Percentiles rank a stretch among this genome's conserved stretches.
Evolutionary conservation across 2,888 invertebrate species (phyloP).

Genomic region (Thysanoteuthis rhombus): DNA sequence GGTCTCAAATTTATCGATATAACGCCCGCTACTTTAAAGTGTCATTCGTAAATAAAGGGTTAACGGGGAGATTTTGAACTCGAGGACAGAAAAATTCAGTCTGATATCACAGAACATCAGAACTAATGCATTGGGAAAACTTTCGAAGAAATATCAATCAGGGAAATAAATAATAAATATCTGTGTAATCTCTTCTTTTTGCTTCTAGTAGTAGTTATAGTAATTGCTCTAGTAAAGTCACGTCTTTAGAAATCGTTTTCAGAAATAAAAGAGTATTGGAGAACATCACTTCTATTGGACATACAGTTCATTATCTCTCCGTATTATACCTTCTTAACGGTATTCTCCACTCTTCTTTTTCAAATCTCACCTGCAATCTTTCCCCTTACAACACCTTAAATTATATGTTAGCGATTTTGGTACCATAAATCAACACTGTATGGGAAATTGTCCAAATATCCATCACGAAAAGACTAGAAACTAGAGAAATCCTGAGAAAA

Average conservation of each 20-base stretch:
- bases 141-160: too few relatives aligned
- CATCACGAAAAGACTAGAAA: not conserved
- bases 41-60: too few relatives aligned
- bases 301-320: not conserved
- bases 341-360: not conserved
- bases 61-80: too few relatives aligned
- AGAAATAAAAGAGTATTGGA: not conserved
- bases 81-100: too few relatives aligned
- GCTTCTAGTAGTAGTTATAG: not conserved
- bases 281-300: not conserved
- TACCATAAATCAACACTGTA: not conserved
- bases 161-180: too few relatives aligned
- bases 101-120: too few relatives aligned
- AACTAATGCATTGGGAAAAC: too few relatives aligned
- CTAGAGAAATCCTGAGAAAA: not conserved
- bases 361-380: not conserved
- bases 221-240: not conserved
- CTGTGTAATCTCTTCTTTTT: not conserved
- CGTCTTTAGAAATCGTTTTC: not conserved
- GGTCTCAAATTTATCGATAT: too few relatives aligned
- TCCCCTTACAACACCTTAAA: not conserved
- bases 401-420: slow-evolving; percentile 12
- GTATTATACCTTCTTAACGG: not conserved
- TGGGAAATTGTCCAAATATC: not conserved
- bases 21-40: too few relatives aligned